Conservation (phyloP, 2,797 vertebrate genomes). For the Melanotaenia pygmaea region DNA sequence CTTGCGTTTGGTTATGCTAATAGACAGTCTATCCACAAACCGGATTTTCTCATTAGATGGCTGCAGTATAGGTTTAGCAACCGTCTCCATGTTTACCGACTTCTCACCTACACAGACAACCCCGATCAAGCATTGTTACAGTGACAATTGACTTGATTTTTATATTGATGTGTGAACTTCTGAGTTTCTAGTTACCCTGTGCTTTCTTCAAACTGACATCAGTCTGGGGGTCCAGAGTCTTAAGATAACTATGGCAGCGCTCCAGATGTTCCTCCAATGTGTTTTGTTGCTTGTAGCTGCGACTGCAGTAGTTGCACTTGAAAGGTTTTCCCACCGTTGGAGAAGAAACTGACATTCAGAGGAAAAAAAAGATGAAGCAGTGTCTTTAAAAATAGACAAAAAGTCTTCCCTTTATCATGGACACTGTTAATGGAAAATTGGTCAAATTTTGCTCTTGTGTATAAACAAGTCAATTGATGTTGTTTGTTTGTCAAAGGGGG, state of each 20-base stretch:
- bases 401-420: not conserved
- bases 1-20: slow-evolving; percentile 96
- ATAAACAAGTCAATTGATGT: not conserved
- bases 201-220: slow-evolving; percentile 77
- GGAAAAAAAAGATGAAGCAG: slow-evolving; percentile 10
- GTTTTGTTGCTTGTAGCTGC: slow-evolving; percentile 97
- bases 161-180: not conserved
- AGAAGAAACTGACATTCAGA: slow-evolving; percentile 87
- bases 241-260: slow-evolving; percentile 92
- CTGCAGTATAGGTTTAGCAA: slow-evolving; percentile 87
- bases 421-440: not conserved
- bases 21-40: slow-evolving; percentile 89
- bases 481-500: slow-evolving; percentile 26
- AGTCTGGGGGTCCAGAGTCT: slow-evolving; percentile 88
- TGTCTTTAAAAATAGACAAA: not conserved
- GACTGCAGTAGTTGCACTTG: slow-evolving; percentile 96
- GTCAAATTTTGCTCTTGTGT: not conserved
- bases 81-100: slow-evolving; percentile 87
- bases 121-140: not conserved
- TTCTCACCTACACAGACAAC: slow-evolving; percentile 85
- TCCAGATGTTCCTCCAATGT: slow-evolving; percentile 95
- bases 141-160: not conserved
- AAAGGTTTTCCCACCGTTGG: slow-evolving; percentile 94
- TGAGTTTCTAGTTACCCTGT: slow-evolving; percentile 74
- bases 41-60: slow-evolving; percentile 88